These are phyloP conservation scores for Diachrysia chrysitis DNA, from an alignment of 2,888 invertebrate genomes.

Conservation along the genomic window DNA sequence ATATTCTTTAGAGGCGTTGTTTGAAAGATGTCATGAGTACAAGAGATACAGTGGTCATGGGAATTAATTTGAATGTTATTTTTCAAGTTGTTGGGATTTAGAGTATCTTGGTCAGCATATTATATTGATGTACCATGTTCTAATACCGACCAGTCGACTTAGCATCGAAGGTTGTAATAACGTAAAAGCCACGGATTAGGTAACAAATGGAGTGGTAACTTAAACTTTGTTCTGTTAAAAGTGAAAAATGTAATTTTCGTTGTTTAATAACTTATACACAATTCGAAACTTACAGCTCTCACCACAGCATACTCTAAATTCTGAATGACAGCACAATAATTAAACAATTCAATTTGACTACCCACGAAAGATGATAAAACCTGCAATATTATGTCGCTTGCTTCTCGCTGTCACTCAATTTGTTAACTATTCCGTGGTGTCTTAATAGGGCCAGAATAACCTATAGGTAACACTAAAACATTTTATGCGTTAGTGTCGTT, in stretches of 20 bases:
- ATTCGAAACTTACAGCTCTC: background rate
- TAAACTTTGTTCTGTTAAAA: background rate
- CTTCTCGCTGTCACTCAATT: constrained; percentile 17
- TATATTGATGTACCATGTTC: constrained; percentile 36
- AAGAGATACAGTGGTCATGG: constrained; percentile 38
- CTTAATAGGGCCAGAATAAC: constrained; percentile 23
- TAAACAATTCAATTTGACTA: background rate
- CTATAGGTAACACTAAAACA: constrained; percentile 30
- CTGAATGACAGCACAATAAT: background rate
- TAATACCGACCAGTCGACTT: constrained; percentile 27
- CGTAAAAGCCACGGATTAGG: constrained; percentile 21
- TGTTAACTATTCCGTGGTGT: constrained; percentile 21
- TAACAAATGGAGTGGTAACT: constrained; percentile 27
- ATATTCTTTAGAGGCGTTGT: background rate
- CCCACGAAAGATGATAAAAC: background rate
- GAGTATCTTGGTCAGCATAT: constrained; percentile 44
- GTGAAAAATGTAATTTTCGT: background rate
- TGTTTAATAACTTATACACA: background rate
- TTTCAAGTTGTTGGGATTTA: constrained; percentile 11
- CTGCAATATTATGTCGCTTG: background rate
- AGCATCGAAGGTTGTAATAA: constrained; percentile 21
- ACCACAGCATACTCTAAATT: background rate
- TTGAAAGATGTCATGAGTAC: constrained; percentile 23
- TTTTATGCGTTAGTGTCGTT: constrained; percentile 96
- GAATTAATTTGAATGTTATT: constrained; percentile 11